Conservation (phyloP, 2,113 vertebrate genomes). For the Varanus salvator region DNA sequence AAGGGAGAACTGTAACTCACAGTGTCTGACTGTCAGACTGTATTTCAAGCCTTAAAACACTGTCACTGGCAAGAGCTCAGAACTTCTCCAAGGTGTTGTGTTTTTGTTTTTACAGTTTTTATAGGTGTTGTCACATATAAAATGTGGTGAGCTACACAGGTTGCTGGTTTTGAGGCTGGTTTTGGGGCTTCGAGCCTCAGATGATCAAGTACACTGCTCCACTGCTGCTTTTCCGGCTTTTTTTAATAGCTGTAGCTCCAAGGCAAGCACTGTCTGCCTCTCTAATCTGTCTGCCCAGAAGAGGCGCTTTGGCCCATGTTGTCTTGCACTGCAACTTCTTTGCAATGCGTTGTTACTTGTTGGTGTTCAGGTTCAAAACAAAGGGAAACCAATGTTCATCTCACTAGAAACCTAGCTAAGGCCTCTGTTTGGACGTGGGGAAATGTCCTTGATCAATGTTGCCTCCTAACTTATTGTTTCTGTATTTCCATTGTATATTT, state of each 20-base stretch:
- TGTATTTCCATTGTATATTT: slow-evolving; percentile 20
- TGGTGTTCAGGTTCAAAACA: slow-evolving; percentile 32
- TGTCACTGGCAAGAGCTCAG: slow-evolving; percentile 54
- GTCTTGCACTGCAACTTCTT: slow-evolving; percentile 56
- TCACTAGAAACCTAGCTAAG: background rate
- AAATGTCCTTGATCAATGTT: slow-evolving; percentile 2
- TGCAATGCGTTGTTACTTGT: slow-evolving; percentile 46
- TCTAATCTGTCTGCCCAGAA: background rate
- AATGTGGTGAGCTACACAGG: slow-evolving; percentile 50
- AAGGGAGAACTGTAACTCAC: slow-evolving; percentile 27
- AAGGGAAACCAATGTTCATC: background rate
- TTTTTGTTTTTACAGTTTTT: slow-evolving; percentile 58
- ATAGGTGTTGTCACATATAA: slow-evolving; percentile 58
- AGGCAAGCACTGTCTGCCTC: slow-evolving; percentile 14
- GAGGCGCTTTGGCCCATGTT: slow-evolving; percentile 39
- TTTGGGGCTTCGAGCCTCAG: slow-evolving; percentile 47
- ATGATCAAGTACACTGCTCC: slow-evolving; percentile 55
- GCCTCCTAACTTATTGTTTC: background rate
- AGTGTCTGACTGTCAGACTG: slow-evolving; percentile 30
- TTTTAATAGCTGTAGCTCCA: slow-evolving; percentile 1
- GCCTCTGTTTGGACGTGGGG: background rate
- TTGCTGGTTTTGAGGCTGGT: slow-evolving; percentile 9
- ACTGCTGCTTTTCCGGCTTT: background rate
- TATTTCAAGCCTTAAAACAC: slow-evolving; percentile 67
- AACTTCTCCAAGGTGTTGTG: slow-evolving; percentile 56